Evolutionary conservation across 2,888 invertebrate genomes (phyloP), one percentile per base, ranked within the genome.

Genomic region (Tromatobia lineatoria): DNA sequence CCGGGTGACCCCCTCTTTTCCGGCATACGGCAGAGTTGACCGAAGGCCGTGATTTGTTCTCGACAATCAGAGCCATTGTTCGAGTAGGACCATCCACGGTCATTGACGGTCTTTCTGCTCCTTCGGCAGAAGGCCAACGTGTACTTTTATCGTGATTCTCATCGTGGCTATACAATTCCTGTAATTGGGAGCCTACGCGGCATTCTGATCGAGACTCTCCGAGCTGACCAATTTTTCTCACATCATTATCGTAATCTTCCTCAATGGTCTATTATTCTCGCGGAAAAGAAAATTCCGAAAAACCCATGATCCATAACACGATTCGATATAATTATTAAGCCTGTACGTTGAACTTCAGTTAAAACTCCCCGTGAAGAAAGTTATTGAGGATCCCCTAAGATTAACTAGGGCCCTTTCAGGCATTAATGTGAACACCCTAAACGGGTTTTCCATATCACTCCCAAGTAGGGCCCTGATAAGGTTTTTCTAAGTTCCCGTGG

Each of bases 51-150:
- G 87, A 90, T 90, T 89, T 87, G 86, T 88, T 86, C 88, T 85
- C 77, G 85, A 86, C 86, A 87, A 89, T 88, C 87, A 86, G 80
- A 77, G 67, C 86, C 86, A 88, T 87, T 89, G 88, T 88, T 87
- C 87, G 85, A 87, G 83, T 87, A 38, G 38, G 67, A 50, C 77
- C 38, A 64, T 64, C 64, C 42, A 64, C 67, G 42, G 67, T 67
- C 47, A 67, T 67, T 67, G 47, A 67, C 67, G 47, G 67, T 47
- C 67, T 67, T 67, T 64, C 64, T 38, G 38, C 64, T 64, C 64
- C 64, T 64, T 64, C 64, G 64, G 64, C 64, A 64, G 64, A 64
- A 64, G 64, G 64, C 64, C 64, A 64, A 64, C 64, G 64, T 42
- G 64, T 38, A 64, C 64, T 64, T 64, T 64, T 64, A 64, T 38